phyloP scores from a whole-genome alignment of 2,797 vertebrate species.

The Paramormyrops hopkinsi region DNA sequence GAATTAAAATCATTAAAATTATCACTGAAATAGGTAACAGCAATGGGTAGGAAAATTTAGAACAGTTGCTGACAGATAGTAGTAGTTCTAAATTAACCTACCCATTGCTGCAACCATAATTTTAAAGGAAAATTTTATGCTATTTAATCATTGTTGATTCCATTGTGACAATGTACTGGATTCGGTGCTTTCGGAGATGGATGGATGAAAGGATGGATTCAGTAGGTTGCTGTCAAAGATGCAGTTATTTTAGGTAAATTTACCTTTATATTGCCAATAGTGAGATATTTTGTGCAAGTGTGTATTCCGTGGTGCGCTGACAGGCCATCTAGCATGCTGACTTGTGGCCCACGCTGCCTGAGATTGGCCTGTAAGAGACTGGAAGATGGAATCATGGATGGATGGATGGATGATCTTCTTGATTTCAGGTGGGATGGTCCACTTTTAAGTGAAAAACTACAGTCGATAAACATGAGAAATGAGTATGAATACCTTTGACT shows the following conservation, averaged over 20 bases:
- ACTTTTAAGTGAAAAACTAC: background rate
- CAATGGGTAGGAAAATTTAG: background rate
- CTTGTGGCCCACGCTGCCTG: background rate
- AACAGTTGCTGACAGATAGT: background rate
- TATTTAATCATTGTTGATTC: background rate
- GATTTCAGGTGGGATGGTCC: background rate
- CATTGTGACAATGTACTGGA: background rate
- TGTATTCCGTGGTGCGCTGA: background rate
- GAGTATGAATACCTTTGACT: background rate
- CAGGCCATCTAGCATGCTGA: background rate
- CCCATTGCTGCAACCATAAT: background rate
- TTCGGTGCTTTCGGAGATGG: background rate
- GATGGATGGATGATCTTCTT: background rate
- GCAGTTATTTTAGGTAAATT: background rate
- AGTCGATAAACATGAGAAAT: background rate
- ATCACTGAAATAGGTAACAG: background rate
- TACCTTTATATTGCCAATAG: background rate
- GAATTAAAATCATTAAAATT: background rate
- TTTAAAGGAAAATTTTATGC: background rate
- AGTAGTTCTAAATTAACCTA: background rate
- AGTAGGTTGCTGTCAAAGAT: background rate
- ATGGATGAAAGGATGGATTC: background rate
- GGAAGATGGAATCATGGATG: background rate
- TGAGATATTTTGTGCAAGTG: background rate
- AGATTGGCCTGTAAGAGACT: background rate